A percentile compares a stretch with the other conserved stretches of the same genome.
Conservation (phyloP, 2,888 invertebrate genomes). For the Drosophila melanosoma region DNA sequence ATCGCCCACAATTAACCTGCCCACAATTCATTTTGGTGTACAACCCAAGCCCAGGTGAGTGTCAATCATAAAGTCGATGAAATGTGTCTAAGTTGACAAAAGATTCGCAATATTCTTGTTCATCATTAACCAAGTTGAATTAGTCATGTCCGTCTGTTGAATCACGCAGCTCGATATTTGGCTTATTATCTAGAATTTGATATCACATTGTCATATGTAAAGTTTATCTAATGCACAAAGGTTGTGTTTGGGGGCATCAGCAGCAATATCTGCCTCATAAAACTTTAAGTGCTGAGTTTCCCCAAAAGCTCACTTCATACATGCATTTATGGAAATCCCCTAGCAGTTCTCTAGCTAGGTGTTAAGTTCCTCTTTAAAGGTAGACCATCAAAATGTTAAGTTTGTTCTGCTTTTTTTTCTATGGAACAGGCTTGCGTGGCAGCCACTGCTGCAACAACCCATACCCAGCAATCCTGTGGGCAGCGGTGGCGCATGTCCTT, state of each 20-base stretch:
- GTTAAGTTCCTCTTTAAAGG: not conserved
- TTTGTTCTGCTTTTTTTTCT: not conserved
- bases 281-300: not conserved
- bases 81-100: not conserved
- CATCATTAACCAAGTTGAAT: not conserved
- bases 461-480: conserved; percentile 87
- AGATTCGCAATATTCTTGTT: not conserved
- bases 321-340: not conserved
- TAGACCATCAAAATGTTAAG: too few species aligned
- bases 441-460: conserved; percentile 92
- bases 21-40: conserved; percentile 47
- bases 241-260: not conserved
- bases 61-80: not conserved
- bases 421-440: conserved; percentile 89
- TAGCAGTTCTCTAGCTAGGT: not conserved
- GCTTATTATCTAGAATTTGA: not conserved
- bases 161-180: not conserved
- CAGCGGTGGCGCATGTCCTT: conserved; percentile 85
- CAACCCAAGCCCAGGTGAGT: conserved; percentile 60
- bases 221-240: not conserved
- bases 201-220: not conserved
- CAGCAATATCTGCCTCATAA: not conserved
- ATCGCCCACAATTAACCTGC: conserved; percentile 49
- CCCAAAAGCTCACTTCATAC: not conserved
- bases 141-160: not conserved